Base-by-base conservation (phyloP, 1,140 invertebrate species). In the Drosophila ercepeae region DNA sequence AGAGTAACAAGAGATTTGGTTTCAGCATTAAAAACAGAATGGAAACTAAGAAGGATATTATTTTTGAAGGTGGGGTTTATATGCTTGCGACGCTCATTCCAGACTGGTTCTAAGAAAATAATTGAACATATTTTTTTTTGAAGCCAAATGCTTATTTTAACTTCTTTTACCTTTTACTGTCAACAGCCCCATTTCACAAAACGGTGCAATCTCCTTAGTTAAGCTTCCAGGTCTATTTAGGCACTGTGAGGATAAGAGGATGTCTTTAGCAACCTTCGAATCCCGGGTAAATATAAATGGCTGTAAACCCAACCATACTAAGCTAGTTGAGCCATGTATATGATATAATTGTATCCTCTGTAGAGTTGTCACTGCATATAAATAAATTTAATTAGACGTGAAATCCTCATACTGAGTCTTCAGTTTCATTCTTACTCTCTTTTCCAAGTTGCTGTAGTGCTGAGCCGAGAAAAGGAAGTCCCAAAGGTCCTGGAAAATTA, bases 21-120 rank as follows among this genome's bases (percentile, higher is more conserved):
- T 21, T 86, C 77, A 2, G 42, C 14, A 45, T 89, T 89, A 19
- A 89, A 89, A 1, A 70, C 70, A 4, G 74, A 61, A 13, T 82
- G 21, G 34, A 89, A 89, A 48, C 75, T 82, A 0, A 78, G 29
- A 6, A 89, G 16, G 6, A 67, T 41, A 58, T 68, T 82, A 1
- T 86, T 59, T 4, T 46, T 63, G 39, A 89, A 89, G 4, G 75
- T 46, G 0, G 53, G 59, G 69, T 82, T 89, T 8, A 89, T 21
- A 1, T 61, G 23, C 49, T 65, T 81, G 19, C 88, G 74, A 44
- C 77, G 71, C 18, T 49, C 42, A 9, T 29, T 63, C 88, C 88
- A 89, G 2, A 51, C 9, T 4, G 68, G 44, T 11, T 70, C 84
- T 89, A 32, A 0, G 7, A 21, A 4, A 21, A 21, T 4, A 21